Conservation (phyloP, 2,113 vertebrate genomes). For the Cyanoramphus novaezelandiae region DNA sequence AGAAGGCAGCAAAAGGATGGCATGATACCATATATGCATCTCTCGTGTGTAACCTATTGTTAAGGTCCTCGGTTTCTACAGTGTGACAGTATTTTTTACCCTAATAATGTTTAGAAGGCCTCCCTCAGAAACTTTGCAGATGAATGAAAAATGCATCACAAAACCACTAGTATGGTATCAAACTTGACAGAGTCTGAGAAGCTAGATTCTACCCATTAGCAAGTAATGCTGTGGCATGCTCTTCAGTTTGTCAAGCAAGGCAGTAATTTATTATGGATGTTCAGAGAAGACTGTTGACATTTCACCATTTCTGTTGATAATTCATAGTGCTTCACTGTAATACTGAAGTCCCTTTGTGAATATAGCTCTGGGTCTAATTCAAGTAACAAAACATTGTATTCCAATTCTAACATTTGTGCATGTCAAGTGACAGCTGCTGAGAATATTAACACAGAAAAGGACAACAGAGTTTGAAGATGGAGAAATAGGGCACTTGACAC, state of each 20-base stretch:
- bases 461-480: neutral
- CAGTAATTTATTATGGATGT: neutral
- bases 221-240: neutral
- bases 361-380: neutral
- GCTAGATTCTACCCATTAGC: neutral
- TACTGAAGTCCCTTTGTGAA: neutral
- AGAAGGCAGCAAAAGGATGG: neutral
- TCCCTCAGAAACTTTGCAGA: neutral
- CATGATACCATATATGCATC: neutral
- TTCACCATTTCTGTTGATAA: neutral
- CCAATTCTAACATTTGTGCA: neutral
- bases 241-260: neutral
- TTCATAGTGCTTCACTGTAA: neutral
- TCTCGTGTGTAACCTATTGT: neutral
- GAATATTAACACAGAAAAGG: neutral
- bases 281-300: neutral
- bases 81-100: neutral
- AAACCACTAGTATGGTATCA: neutral
- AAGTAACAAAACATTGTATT: neutral
- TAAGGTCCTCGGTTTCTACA: neutral
- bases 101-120: neutral
- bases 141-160: neutral
- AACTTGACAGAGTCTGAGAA: neutral
- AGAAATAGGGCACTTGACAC: neutral
- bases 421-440: neutral